Conservation (phyloP, 2,113 vertebrate genomes). For the Scomber japonicus region DNA sequence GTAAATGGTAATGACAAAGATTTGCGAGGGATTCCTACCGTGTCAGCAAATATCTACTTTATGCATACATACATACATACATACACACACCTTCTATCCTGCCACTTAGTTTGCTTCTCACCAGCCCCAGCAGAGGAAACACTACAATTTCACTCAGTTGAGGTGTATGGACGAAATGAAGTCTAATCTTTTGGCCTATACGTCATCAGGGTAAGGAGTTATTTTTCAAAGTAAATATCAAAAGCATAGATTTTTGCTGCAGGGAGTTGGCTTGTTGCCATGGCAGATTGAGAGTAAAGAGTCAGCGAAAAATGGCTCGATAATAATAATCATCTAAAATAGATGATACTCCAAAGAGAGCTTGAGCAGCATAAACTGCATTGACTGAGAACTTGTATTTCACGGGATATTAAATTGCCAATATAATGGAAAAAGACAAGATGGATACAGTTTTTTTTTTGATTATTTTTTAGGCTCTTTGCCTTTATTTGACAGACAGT, state of each 20-base stretch:
- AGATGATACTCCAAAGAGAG: constrained; percentile 50
- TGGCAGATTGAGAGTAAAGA: constrained; percentile 44
- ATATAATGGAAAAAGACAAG: constrained; percentile 49
- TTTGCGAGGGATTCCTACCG: constrained; percentile 55
- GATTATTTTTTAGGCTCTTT: too few relatives aligned
- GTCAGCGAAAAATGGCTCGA: constrained; percentile 62
- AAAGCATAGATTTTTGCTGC: constrained; percentile 37
- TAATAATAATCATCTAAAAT: constrained; percentile 67
- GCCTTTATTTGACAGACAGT: too few relatives aligned
- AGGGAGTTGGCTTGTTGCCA: constrained; percentile 33
- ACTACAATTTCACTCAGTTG: constrained; percentile 34
- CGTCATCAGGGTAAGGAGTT: constrained; percentile 2
- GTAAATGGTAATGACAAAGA: constrained; percentile 62
- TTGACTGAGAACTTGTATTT: constrained; percentile 52
- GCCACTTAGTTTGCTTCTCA: constrained; percentile 32
- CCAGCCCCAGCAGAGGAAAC: constrained; percentile 20
- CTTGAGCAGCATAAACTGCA: constrained; percentile 41
- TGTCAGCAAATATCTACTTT: constrained; percentile 66
- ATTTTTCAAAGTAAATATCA: constrained; percentile 56
- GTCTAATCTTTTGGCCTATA: constrained; percentile 52
- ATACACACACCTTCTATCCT: constrained; percentile 18
- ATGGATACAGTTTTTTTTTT: constrained; percentile 12
- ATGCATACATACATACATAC: neutral
- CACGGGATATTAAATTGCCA: constrained; percentile 58
- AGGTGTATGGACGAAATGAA: constrained; percentile 35